Conservation (phyloP, 2,797 vertebrate genomes). For the Synaphobranchus kaupii region DNA sequence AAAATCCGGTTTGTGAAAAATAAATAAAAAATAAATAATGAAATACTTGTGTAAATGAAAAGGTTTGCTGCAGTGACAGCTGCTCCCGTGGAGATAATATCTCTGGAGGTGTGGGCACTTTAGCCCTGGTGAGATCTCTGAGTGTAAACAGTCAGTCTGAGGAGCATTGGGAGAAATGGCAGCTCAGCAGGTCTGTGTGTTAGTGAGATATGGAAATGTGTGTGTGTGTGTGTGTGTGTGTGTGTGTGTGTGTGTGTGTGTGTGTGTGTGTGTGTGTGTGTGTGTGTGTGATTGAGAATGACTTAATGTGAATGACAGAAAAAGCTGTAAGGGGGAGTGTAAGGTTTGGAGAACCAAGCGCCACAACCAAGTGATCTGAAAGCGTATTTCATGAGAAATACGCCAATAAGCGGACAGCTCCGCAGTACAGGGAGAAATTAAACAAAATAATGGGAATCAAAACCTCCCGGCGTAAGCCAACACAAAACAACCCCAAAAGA, state of each 20-base stretch:
- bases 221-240: neutral
- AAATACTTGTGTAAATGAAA: neutral
- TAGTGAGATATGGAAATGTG: neutral
- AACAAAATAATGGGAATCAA: no score
- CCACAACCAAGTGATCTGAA: no score
- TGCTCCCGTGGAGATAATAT: neutral
- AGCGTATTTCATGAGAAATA: no score
- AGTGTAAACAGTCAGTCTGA: neutral
- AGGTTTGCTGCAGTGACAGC: neutral
- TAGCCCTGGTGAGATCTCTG: neutral
- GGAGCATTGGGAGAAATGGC: neutral
- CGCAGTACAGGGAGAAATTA: no score
- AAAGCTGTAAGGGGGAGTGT: no score
- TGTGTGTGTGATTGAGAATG: neutral
- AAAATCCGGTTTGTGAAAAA: neutral
- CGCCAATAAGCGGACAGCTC: no score
- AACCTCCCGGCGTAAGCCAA: no score
- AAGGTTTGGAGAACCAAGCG: no score
- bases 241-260: neutral
- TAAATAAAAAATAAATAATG: neutral
- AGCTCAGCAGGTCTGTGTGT: neutral
- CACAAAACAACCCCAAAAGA: no score
- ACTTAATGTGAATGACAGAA: neutral
- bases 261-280: neutral
- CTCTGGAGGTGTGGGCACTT: neutral